Conservation (phyloP, 2,888 invertebrate genomes). For the Ypsolopha sequella region DNA sequence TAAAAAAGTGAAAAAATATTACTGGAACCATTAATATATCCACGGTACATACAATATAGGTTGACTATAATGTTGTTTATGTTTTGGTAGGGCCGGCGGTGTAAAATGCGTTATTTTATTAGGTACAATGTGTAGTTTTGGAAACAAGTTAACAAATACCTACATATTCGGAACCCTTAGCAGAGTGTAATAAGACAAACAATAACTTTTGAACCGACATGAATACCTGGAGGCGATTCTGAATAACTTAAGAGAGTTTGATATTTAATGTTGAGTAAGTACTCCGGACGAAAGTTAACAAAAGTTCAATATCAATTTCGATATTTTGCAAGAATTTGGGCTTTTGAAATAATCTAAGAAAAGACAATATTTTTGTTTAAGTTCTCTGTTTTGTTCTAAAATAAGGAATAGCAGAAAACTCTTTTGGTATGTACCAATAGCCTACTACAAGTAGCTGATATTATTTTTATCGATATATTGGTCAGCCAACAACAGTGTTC, state of each 20-base stretch:
- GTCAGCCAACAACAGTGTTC: too few species aligned
- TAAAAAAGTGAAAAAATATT: not conserved
- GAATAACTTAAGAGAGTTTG: constrained; percentile 29
- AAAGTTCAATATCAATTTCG: constrained; percentile 6
- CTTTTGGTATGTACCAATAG: too few species aligned
- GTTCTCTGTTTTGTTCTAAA: too few species aligned
- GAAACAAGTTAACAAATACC: constrained; percentile 25
- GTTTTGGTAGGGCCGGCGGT: not conserved
- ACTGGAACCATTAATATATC: not conserved
- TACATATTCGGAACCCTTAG: constrained; percentile 19
- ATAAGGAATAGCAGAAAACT: too few species aligned
- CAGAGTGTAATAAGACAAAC: constrained; percentile 41
- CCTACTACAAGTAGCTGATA: too few species aligned
- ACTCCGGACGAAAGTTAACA: constrained; percentile 8
- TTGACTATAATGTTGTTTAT: not conserved
- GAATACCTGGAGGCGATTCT: constrained; percentile 33
- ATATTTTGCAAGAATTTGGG: not conserved
- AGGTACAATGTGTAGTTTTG: not conserved
- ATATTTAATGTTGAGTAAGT: constrained; percentile 32
- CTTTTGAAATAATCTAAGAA: too few species aligned
- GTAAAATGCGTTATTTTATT: not conserved
- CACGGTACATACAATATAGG: not conserved
- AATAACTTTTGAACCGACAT: constrained; percentile 35
- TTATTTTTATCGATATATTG: too few species aligned
- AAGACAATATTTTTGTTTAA: too few species aligned